A percentile compares a stretch with the other conserved stretches of the same genome.
These are phyloP conservation scores for Acipenser oxyrinchus DNA, from an alignment of 2,797 vertebrate species.

Conservation along the genomic window DNA sequence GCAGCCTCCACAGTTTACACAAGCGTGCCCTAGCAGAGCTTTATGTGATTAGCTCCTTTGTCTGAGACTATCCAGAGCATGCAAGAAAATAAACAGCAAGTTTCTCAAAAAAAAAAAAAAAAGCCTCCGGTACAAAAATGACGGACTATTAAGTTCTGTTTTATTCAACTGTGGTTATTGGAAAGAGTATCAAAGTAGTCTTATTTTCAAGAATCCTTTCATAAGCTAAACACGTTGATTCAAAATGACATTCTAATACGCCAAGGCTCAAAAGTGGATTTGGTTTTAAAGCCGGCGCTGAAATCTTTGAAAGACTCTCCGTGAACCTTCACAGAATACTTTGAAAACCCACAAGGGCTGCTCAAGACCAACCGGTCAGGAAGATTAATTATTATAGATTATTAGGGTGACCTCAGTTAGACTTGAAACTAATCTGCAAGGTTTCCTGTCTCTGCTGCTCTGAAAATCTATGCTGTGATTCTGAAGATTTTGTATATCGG, in stretches of 20 bases:
- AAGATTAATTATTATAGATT: no score
- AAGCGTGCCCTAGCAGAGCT: background rate
- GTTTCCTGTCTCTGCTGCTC: no score
- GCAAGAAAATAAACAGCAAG: background rate
- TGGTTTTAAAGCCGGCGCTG: background rate
- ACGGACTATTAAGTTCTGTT: slow-evolving; percentile 3
- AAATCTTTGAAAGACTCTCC: background rate
- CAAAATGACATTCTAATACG: slow-evolving; percentile 1
- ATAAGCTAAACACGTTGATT: background rate
- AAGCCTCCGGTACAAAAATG: background rate
- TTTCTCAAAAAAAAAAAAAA: slow-evolving; percentile 1
- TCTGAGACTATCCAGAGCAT: background rate
- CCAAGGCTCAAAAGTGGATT: background rate
- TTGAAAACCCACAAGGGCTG: background rate
- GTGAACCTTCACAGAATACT: background rate
- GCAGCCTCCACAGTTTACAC: background rate
- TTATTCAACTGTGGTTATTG: slow-evolving; percentile 2
- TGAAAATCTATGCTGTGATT: no score
- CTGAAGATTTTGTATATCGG: no score
- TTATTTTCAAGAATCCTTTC: background rate
- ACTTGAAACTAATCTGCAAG: no score
- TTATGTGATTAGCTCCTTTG: background rate
- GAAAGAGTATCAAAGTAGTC: background rate
- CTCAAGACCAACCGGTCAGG: background rate
- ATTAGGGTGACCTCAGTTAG: no score